Conservation (phyloP, 2,888 invertebrate species). For the Augiades crinisus region DNA sequence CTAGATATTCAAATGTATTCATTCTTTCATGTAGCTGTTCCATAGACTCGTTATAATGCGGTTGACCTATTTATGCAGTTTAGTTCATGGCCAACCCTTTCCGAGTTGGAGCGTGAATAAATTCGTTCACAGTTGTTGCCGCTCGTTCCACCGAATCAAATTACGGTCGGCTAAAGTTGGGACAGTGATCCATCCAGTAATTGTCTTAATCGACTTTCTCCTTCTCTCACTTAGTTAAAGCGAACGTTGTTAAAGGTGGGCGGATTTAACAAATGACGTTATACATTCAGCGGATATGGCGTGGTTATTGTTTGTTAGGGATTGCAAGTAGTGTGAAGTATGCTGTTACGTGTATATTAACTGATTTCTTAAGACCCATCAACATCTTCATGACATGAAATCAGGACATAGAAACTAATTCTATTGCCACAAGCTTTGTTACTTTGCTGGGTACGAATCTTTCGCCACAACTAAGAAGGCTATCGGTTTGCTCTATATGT, state of each 20-base stretch:
- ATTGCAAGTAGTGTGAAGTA: too few species aligned
- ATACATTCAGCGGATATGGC: neutral
- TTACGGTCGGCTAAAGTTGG: conserved; percentile 14
- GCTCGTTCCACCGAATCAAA: conserved; percentile 3
- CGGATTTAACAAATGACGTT: too few species aligned
- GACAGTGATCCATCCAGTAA: conserved; percentile 14
- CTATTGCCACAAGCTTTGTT: too few species aligned
- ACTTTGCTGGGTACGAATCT: too few species aligned
- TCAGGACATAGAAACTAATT: too few species aligned
- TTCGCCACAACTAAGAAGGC: too few species aligned
- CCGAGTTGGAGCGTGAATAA: conserved; percentile 3
- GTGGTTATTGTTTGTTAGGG: too few species aligned
- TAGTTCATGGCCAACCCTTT: conserved; percentile 7
- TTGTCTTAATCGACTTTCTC: conserved; percentile 13
- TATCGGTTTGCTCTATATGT: too few species aligned
- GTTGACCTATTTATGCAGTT: conserved; percentile 7
- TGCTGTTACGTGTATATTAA: neutral
- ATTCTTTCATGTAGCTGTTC: neutral
- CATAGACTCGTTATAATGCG: conserved; percentile 2
- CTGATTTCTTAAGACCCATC: too few species aligned
- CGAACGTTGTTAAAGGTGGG: conserved; percentile 1
- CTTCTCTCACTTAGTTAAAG: conserved; percentile 3
- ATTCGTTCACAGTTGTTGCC: conserved; percentile 16
- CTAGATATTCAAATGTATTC: neutral
- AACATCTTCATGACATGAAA: too few species aligned